Conservation (phyloP, 1,140 invertebrate species). For the Temnothorax longispinosus region DNA sequence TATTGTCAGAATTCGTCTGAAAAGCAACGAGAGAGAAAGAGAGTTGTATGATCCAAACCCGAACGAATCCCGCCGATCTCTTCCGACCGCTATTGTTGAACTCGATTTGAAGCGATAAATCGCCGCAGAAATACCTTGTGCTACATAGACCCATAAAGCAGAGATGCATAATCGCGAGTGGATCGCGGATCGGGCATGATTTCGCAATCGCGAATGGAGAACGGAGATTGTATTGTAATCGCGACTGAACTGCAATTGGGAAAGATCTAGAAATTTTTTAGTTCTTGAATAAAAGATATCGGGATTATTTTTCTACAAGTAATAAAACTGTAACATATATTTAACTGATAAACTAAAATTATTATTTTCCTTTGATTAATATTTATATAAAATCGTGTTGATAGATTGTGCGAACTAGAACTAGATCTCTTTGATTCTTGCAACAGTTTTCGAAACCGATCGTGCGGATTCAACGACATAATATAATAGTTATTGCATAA, state of each 20-base stretch:
- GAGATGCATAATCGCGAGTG: conserved; percentile 1
- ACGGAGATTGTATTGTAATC: not conserved
- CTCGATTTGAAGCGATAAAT: not conserved
- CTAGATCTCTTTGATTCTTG: not conserved
- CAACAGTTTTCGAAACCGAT: not conserved
- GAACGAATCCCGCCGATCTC: not conserved
- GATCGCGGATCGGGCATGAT: not conserved
- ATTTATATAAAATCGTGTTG: not conserved
- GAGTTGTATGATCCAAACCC: not conserved
- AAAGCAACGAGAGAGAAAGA: not conserved
- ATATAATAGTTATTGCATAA: conserved; percentile 7
- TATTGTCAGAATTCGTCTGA: not conserved
- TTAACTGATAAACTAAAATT: not conserved
- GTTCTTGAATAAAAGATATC: not conserved
- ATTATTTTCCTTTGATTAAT: not conserved
- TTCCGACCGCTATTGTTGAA: not conserved
- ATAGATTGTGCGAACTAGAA: not conserved
- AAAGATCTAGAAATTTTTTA: not conserved
- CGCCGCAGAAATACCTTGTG: conserved; percentile 11
- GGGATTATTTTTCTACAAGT: not conserved
- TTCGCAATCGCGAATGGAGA: conserved; percentile 10
- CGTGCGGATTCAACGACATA: not conserved
- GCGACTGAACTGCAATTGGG: not conserved
- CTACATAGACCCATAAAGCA: not conserved
- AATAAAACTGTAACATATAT: not conserved